Evolutionary conservation across 2,888 invertebrate species (phyloP).

Genomic region (Bursaphelenchus okinawaensis): DNA sequence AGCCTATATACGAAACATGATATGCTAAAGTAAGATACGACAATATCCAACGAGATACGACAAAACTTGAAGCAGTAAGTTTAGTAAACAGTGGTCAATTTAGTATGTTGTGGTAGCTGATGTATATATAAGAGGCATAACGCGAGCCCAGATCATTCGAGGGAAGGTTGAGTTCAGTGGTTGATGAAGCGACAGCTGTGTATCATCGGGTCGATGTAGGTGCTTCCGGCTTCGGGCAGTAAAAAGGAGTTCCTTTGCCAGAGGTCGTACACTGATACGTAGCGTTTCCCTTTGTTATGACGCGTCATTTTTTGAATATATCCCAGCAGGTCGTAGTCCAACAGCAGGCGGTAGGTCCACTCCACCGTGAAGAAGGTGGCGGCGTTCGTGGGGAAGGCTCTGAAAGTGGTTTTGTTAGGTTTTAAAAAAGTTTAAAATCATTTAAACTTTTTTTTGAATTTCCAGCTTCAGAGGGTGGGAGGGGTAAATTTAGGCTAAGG

Average conservation of each 20-base stretch:
- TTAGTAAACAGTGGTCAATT: too few relatives aligned
- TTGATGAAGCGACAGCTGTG: constrained; percentile 27
- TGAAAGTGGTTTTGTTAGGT: constrained; percentile 36
- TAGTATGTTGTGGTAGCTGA: too few relatives aligned
- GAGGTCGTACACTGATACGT: not conserved
- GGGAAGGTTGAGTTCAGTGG: not conserved
- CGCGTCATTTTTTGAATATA: constrained; percentile 2
- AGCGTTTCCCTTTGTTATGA: not conserved
- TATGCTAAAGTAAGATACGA: too few relatives aligned
- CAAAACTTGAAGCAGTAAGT: too few relatives aligned
- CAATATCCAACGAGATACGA: too few relatives aligned
- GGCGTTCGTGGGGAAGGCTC: constrained; percentile 88
- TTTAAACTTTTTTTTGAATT: too few relatives aligned
- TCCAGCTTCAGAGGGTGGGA: too few relatives aligned
- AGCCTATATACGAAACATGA: too few relatives aligned
- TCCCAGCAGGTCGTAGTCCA: constrained; percentile 39
- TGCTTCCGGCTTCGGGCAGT: constrained; percentile 53
- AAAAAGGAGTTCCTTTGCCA: constrained; percentile 21
- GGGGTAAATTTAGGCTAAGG: too few relatives aligned
- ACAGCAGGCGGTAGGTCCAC: constrained; percentile 53
- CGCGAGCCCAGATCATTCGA: not conserved
- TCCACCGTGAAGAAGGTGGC: constrained; percentile 79
- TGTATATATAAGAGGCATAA: too few relatives aligned
- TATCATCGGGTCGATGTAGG: constrained; percentile 50
- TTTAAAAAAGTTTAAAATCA: too few relatives aligned